Percentiles rank a stretch among this genome's conserved stretches.
phyloP scores from a whole-genome alignment of 2,888 invertebrate species.

The Oxystoma pomonae region DNA sequence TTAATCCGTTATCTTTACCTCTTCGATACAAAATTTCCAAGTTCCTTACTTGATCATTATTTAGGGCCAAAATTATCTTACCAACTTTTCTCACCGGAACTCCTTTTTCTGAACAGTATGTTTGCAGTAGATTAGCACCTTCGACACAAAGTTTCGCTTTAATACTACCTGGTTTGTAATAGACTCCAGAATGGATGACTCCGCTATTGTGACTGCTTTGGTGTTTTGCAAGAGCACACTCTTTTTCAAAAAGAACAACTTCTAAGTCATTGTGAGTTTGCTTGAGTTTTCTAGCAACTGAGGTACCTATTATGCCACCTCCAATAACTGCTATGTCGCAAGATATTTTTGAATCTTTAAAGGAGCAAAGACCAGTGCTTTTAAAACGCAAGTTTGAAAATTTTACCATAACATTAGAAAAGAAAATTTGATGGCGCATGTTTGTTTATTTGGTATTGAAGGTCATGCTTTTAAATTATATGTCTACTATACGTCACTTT shows the following conservation, averaged over 20 bases:
- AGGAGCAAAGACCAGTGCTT: too few species aligned
- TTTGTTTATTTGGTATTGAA: too few species aligned
- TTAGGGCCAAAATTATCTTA: constrained; percentile 84
- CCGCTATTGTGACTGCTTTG: constrained; percentile 96
- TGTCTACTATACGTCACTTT: too few species aligned
- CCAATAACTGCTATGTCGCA: constrained; percentile 79
- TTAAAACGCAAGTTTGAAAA: too few species aligned
- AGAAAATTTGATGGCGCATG: too few species aligned
- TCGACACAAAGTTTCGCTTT: constrained; percentile 90
- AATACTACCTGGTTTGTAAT: constrained; percentile 75
- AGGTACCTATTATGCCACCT: constrained; percentile 91
- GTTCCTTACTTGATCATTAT: constrained; percentile 61
- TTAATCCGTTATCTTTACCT: constrained; percentile 53
- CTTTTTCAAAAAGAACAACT: constrained; percentile 87
- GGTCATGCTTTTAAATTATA: too few species aligned
- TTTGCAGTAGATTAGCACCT: constrained; percentile 71
- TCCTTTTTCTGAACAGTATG: constrained; percentile 75
- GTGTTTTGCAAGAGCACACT: constrained; percentile 72
- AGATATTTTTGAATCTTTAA: too few species aligned
- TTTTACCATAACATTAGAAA: too few species aligned
- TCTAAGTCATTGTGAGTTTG: constrained; percentile 68
- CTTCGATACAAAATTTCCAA: constrained; percentile 59
- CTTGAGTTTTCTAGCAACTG: constrained; percentile 84
- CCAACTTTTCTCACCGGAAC: constrained; percentile 88
- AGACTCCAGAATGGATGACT: constrained; percentile 90